Evolutionary conservation across 2,797 vertebrate species (phyloP), one percentile per base, ranked within the genome.

Genomic region (Myotis pilosus): DNA sequence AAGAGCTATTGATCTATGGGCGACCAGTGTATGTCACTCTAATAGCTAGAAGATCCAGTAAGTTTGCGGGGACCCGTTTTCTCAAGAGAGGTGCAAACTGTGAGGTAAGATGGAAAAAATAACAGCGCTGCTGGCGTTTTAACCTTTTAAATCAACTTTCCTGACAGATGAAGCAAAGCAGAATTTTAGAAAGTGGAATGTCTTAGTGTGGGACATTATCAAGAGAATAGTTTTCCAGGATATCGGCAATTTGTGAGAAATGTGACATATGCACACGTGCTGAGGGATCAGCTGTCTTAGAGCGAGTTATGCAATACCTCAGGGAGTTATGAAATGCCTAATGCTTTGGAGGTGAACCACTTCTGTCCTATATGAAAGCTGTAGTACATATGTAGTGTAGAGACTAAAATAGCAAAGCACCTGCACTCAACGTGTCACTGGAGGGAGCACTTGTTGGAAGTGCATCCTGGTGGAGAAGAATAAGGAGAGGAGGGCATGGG

Each of bases 71-170:
- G 78, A 99, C 99, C 11, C 99, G 99, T 82, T 99, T 99, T 98
- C 98, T 99, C 93, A 99, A 99, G 98, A 99, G 99, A 98, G 99
- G 99, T 94, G 98, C 99, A 96, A 99, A 99, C 98, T 99, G 99
- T 93, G 99, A 99, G 99, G 99, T 99, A 99, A 97, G 95, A 38
- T 84, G 62, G 62, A 62, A 28, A 82, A 86, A 30, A 36, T 1
- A 15, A 1, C 2, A 5, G 28, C 0, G 0, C 47, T 88, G 44
- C 8, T 86, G 53, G 28, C 10, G 4, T 36, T 80, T 83, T 68
- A 33, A 74, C 30, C 44, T 53, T 88, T 91, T 51, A 41, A 2
- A n/a, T 91, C 33, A 6, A n/a, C 49, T 79, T 87, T 83, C 10
- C n/a, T 93, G 79, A 23, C 44, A 53, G 88, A 23, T 53, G 55